phyloP scores from a whole-genome alignment of 2,797 vertebrate genomes.

The Karalla daura region DNA sequence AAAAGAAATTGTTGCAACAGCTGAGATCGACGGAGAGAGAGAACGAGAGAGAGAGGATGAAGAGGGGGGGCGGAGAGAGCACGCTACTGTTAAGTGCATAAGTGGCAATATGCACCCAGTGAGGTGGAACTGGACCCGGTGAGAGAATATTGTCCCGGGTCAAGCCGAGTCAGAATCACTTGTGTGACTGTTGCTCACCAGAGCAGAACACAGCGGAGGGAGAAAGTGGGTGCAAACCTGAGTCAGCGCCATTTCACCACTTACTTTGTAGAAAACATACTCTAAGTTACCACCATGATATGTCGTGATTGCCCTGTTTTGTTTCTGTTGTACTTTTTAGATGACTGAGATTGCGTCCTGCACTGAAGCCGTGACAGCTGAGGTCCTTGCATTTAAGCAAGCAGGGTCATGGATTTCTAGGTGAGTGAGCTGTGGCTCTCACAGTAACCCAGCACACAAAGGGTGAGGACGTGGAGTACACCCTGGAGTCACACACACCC shows the following conservation, averaged over 20 bases:
- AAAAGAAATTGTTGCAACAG: slow-evolving; percentile 61
- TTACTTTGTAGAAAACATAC: slow-evolving; percentile 18
- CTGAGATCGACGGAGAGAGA: slow-evolving; percentile 56
- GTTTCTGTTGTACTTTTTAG: background rate
- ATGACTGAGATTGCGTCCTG: no score
- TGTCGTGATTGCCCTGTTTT: background rate
- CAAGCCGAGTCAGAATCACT: slow-evolving; percentile 76
- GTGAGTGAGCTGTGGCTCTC: background rate
- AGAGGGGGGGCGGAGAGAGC: slow-evolving; percentile 59
- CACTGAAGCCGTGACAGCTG: no score
- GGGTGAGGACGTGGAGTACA: no score
- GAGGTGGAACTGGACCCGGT: slow-evolving; percentile 83
- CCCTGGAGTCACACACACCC: no score
- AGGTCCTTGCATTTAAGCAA: background rate
- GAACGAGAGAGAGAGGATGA: slow-evolving; percentile 45
- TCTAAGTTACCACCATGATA: background rate
- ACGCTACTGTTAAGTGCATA: slow-evolving; percentile 80
- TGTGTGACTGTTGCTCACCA: slow-evolving; percentile 74
- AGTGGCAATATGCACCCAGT: slow-evolving; percentile 78
- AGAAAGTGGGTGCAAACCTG: slow-evolving; percentile 52
- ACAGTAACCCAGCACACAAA: background rate
- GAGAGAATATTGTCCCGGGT: slow-evolving; percentile 77
- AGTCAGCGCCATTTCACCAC: slow-evolving; percentile 63
- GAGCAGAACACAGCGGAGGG: slow-evolving; percentile 74
- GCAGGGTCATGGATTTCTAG: background rate